Percentiles rank a stretch among this genome's conserved stretches.
Evolutionary conservation across 2,113 vertebrate species (phyloP).

Genomic region (Ivindomyrus marchei): DNA sequence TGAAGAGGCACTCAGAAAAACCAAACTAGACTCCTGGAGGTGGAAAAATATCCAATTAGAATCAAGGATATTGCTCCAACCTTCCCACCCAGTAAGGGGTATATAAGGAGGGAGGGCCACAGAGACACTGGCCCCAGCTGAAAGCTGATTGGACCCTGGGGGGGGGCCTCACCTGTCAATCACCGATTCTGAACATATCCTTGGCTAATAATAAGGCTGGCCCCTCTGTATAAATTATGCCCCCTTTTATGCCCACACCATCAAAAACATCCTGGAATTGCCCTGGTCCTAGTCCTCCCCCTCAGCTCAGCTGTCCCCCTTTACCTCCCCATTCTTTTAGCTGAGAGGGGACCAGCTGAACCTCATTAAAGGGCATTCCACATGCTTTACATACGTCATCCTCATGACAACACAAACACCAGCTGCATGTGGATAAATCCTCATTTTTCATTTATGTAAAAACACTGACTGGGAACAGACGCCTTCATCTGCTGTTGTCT

Average conservation of each 20-base stretch:
- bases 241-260: neutral
- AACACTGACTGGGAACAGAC: neutral
- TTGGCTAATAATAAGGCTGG: neutral
- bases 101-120: neutral
- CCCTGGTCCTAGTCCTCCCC: neutral
- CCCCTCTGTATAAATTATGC: neutral
- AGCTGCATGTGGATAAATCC: neutral
- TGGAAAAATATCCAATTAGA: neutral
- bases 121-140: neutral
- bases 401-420: neutral
- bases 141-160: neutral
- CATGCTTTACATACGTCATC: neutral
- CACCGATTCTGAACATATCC: neutral
- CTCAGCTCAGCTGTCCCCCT: neutral
- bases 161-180: neutral
- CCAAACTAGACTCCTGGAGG: neutral
- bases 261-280: neutral
- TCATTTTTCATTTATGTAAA: neutral
- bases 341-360: neutral
- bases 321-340: neutral
- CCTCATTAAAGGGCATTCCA: neutral
- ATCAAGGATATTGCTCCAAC: neutral
- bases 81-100: neutral
- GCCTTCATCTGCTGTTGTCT: neutral
- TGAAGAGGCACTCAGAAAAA: neutral